phyloP scores from a whole-genome alignment of 1,140 invertebrate genomes.

The Drosophila ambigua region DNA sequence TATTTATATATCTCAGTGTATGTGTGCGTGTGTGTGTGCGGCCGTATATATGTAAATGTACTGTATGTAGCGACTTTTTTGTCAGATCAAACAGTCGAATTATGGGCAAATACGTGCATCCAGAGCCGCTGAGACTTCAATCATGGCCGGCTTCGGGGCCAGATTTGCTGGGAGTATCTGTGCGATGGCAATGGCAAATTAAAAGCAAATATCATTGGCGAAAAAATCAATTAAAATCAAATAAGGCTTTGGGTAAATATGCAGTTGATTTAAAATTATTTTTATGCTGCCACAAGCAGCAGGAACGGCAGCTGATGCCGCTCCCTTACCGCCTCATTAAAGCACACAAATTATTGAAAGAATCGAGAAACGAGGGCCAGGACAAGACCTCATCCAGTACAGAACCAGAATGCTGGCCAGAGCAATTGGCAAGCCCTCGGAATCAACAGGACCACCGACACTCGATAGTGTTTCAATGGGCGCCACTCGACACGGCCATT shows the following conservation, averaged over 20 bases:
- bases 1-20: too few relatives aligned
- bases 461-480: slow-evolving; percentile 69
- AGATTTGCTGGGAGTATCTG: slow-evolving; percentile 18
- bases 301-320: slow-evolving; percentile 24
- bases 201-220: slow-evolving; percentile 69
- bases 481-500: slow-evolving; percentile 38
- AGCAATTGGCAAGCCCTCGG: slow-evolving; percentile 15
- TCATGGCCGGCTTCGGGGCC: neutral
- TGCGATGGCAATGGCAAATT: slow-evolving; percentile 58
- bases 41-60: slow-evolving; percentile 11
- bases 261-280: slow-evolving; percentile 77
- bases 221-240: slow-evolving; percentile 81
- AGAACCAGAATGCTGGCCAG: neutral
- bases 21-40: slow-evolving; percentile 7
- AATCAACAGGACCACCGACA: slow-evolving; percentile 25
- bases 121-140: slow-evolving; percentile 46
- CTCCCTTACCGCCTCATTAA: slow-evolving; percentile 44
- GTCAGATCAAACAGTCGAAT: slow-evolving; percentile 68
- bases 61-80: slow-evolving; percentile 41
- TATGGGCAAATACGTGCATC: slow-evolving; percentile 60
- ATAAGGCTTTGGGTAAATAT: slow-evolving; percentile 80
- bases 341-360: slow-evolving; percentile 70
- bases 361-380: neutral
- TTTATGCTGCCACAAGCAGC: slow-evolving; percentile 33
- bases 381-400: too few relatives aligned